phyloP scores from a whole-genome alignment of 1,140 invertebrate species.

The Aphaenogaster ashmeadi region DNA sequence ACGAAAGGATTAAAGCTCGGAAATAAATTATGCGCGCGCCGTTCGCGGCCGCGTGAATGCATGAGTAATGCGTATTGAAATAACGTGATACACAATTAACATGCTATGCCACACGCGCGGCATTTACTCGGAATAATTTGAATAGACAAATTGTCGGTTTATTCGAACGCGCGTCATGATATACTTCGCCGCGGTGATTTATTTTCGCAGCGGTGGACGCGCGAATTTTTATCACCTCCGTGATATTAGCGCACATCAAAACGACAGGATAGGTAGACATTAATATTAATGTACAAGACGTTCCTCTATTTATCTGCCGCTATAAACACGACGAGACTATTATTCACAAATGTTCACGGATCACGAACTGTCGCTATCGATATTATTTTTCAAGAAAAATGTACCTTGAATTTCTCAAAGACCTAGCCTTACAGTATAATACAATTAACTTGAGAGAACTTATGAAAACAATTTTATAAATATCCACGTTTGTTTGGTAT shows the following conservation, averaged over 20 bases:
- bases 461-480: not conserved
- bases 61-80: slow-evolving; percentile 48
- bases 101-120: slow-evolving; percentile 26
- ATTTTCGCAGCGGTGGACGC: slow-evolving; percentile 9
- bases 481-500: not conserved
- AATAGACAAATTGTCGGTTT: slow-evolving; percentile 36
- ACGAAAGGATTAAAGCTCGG: slow-evolving; percentile 16
- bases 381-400: not conserved
- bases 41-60: not conserved
- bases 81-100: slow-evolving; percentile 47
- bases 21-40: slow-evolving; percentile 36
- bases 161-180: slow-evolving; percentile 28
- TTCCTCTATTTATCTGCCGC: slow-evolving; percentile 20
- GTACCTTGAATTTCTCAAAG: not conserved
- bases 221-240: slow-evolving; percentile 13
- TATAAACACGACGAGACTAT: not conserved
- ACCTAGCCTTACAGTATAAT: not conserved
- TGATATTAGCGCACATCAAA: slow-evolving; percentile 16
- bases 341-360: not conserved
- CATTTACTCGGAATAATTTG: slow-evolving; percentile 44
- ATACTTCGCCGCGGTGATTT: slow-evolving; percentile 20
- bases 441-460: not conserved
- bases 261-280: not conserved
- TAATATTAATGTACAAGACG: slow-evolving; percentile 28
- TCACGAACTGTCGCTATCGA: not conserved